Base-by-base conservation (phyloP, 2,113 vertebrate genomes). In the Egretta garzetta region DNA sequence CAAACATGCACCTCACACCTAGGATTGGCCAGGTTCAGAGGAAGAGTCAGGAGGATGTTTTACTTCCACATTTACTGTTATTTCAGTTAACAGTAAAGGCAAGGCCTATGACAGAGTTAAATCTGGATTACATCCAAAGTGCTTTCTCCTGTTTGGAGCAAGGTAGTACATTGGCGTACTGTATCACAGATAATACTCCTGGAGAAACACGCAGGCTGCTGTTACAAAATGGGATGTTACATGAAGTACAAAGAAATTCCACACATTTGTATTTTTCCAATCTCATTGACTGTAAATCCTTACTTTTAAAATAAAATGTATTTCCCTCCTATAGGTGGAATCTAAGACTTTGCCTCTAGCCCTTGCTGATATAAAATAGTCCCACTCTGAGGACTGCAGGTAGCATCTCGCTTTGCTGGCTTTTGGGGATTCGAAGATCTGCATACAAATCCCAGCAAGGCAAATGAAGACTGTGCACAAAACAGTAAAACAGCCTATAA, bases 91-190 rank as follows among this genome's bases (percentile, higher is more conserved):
- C 19, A 67, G 47, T 6, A 60, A 60, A 85, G 62, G 58, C 60
- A 47, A 93, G n/a, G 9, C 45, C 76, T 41, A 53, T 2, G 15
- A 73, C n/a, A 62, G 91, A 85, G 84, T 93, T 91, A 94, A 95
- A 62, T 22, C 91, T 96, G 89, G 93, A 88, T 74, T 20, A 55
- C 32, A 59, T 93, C 94, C 93, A 97, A 97, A 97, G 94, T 83
- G 94, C 87, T 93, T 89, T 94, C 91, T 94, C 85, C 87, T 93
- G 37, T 83, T 94, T 8, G 41, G 94, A 90, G 87, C 63, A 88
- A 79, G 74, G 84, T 43, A 72, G 84, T 86, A 81, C 96, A 94
- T 93, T 96, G 94, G 67, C 1, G 9, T 73, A 43, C 87, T 80
- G 35, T 63, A 86, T 53, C 91, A 37, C 55, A 74, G 95, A 86